Evolutionary conservation across 1,140 invertebrate species (phyloP).

Genomic region (Ceratitis capitata): DNA sequence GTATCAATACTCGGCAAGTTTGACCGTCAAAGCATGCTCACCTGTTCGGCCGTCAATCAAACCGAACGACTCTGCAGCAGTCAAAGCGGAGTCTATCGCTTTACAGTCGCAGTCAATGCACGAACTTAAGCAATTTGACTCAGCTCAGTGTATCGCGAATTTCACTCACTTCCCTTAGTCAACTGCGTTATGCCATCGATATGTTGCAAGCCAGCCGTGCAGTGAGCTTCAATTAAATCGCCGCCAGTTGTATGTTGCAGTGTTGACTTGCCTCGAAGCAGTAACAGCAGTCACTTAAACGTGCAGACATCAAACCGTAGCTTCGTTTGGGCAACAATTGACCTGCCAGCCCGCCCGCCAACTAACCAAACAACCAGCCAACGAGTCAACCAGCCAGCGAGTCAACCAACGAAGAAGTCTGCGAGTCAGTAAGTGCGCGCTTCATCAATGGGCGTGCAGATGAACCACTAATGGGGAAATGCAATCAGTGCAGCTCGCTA

Average conservation of each 20-base stretch:
- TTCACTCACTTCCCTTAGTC: neutral
- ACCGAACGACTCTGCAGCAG: neutral
- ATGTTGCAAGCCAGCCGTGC: neutral
- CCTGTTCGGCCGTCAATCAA: neutral
- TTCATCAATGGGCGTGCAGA: slow-evolving; percentile 29
- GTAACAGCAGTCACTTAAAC: neutral
- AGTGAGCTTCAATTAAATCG: neutral
- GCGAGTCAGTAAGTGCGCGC: neutral
- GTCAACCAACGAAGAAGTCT: no score
- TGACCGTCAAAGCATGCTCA: neutral
- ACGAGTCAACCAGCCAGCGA: neutral
- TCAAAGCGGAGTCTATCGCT: neutral
- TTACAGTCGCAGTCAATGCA: no score
- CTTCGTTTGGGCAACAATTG: no score
- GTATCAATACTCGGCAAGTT: neutral
- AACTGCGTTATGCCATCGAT: slow-evolving; percentile 10
- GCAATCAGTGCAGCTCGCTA: slow-evolving; percentile 19
- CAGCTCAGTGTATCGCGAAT: neutral
- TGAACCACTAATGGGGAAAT: neutral
- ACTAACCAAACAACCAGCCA: neutral
- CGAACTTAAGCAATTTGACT: no score
- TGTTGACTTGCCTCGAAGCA: neutral
- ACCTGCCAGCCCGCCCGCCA: neutral
- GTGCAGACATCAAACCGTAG: neutral
- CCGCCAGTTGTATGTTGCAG: neutral